Conservation (phyloP, 2,888 invertebrate genomes). For the Drosophila melanosoma region DNA sequence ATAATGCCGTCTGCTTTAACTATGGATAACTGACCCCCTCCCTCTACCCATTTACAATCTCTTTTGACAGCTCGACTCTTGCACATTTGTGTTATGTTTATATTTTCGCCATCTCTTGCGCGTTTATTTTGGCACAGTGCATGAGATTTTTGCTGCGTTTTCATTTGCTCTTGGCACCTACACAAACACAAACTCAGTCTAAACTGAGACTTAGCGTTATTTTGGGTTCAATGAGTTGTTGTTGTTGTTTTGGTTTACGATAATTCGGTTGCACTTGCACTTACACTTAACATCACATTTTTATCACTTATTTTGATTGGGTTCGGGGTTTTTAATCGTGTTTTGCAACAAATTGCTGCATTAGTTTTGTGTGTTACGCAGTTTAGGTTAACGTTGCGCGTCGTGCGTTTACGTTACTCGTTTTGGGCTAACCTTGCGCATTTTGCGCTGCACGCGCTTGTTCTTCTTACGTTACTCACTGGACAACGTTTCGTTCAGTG, state of each 20-base stretch:
- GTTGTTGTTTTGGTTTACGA: constrained; percentile 11
- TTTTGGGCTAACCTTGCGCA: constrained; percentile 39
- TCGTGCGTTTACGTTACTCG: constrained; percentile 51
- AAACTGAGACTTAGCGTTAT: constrained; percentile 18
- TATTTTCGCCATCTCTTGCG: constrained; percentile 51
- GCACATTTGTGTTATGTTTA: constrained; percentile 36
- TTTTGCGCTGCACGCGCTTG: constrained; percentile 25
- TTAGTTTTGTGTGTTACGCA: constrained; percentile 53
- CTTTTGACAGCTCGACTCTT: background rate
- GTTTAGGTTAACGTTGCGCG: constrained; percentile 44
- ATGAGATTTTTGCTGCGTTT: constrained; percentile 41
- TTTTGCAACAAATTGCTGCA: constrained; percentile 63
- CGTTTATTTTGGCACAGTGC: constrained; percentile 58
- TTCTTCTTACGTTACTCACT: constrained; percentile 28
- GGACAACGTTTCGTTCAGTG: constrained; percentile 28
- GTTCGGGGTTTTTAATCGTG: constrained; percentile 31
- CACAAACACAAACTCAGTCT: constrained; percentile 26
- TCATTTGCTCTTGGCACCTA: constrained; percentile 38
- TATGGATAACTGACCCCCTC: background rate
- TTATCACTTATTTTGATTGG: constrained; percentile 61
- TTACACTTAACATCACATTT: constrained; percentile 76
- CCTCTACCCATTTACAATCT: background rate
- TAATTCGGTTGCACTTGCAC: constrained; percentile 36
- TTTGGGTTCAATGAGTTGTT: constrained; percentile 23
- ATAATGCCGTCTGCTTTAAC: constrained; percentile 16